A percentile compares a stretch with the other conserved stretches of the same genome.
These are phyloP conservation scores for Platysternon megacephalum DNA, from an alignment of 2,113 vertebrate species.

Conservation along the genomic window DNA sequence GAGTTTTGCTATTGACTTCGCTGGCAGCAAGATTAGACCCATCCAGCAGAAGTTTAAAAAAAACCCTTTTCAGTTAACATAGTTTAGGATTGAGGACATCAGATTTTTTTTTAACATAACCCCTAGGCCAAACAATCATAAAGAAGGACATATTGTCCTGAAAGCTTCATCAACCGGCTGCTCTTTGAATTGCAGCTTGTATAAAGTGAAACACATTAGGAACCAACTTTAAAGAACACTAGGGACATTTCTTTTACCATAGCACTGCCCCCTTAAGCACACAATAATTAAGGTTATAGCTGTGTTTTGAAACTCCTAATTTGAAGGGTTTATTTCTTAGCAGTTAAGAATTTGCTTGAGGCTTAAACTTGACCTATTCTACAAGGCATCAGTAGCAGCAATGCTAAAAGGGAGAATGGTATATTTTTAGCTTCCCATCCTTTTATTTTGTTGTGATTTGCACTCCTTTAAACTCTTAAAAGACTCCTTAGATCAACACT, in stretches of 20 bases:
- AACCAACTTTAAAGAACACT: background rate
- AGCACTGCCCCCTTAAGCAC: background rate
- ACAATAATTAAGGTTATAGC: background rate
- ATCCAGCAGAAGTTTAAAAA: background rate
- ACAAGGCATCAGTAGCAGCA: background rate
- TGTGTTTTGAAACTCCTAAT: background rate
- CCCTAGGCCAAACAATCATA: slow-evolving; percentile 18
- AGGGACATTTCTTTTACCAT: background rate
- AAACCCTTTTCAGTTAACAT: background rate
- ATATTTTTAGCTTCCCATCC: background rate
- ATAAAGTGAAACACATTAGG: background rate
- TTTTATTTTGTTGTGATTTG: background rate
- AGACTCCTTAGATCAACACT: background rate
- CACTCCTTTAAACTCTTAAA: background rate
- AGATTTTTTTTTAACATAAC: background rate
- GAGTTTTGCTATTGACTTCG: background rate
- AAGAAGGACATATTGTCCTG: slow-evolving; percentile 9
- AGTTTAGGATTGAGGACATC: background rate
- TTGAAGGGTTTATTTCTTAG: background rate
- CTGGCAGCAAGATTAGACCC: background rate
- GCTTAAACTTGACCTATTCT: background rate
- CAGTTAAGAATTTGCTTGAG: background rate
- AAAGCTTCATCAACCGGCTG: slow-evolving; percentile 4
- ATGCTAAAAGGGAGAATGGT: background rate
- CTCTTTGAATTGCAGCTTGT: slow-evolving; percentile 9